These are phyloP conservation scores for Poecilia gillii DNA, from an alignment of 2,797 vertebrate genomes.

Conservation along the genomic window DNA sequence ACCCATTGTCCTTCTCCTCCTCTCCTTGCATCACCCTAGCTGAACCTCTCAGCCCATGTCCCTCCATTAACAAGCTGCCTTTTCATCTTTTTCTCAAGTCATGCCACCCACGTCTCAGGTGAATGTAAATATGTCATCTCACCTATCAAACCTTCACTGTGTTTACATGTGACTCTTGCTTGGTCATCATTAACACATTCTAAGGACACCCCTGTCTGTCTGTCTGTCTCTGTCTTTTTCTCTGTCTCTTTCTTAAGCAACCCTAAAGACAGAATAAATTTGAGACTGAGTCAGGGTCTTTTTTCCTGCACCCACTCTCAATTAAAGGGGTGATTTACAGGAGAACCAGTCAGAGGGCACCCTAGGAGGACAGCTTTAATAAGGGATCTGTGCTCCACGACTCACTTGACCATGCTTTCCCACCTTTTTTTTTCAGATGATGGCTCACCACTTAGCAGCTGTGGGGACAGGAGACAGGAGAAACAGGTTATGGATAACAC, in stretches of 20 bases:
- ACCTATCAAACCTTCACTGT: conserved; percentile 51
- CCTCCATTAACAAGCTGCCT: conserved; percentile 63
- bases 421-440: conserved; percentile 47
- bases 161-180: conserved; percentile 59
- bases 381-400: conserved; percentile 63
- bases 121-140: conserved; percentile 73
- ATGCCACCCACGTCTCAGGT: conserved; percentile 49
- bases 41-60: conserved; percentile 55
- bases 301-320: conserved; percentile 73
- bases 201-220: conserved; percentile 16
- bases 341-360: conserved; percentile 78
- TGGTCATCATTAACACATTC: conserved; percentile 53
- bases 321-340: conserved; percentile 83
- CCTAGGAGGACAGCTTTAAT: conserved; percentile 81
- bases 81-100: conserved; percentile 67
- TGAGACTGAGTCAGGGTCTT: conserved; percentile 68
- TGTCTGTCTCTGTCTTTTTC: not conserved
- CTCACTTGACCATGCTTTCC: conserved; percentile 62
- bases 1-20: conserved; percentile 65
- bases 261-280: conserved; percentile 58
- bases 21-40: conserved; percentile 70
- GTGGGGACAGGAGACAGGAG: conserved; percentile 54
- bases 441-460: conserved; percentile 68
- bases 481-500: conserved; percentile 63
- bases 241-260: conserved; percentile 14